phyloP scores from a whole-genome alignment of 2,797 vertebrate species.

The Momotus momota region DNA sequence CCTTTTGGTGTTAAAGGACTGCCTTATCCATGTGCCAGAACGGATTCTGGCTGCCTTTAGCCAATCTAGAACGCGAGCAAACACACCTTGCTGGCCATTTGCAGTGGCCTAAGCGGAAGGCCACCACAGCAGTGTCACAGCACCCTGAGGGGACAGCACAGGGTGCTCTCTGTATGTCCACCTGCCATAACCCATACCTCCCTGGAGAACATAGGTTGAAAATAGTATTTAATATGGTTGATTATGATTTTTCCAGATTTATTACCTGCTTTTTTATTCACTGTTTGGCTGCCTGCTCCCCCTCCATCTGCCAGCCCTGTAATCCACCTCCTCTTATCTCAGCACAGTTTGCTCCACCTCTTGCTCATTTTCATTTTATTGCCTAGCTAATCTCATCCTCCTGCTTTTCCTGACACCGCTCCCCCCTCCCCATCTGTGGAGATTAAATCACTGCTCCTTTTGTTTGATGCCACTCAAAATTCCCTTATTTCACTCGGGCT shows the following conservation, averaged over 20 bases:
- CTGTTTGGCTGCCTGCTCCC: slow-evolving; percentile 24
- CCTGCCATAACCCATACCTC: background rate
- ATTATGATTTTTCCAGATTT: slow-evolving; percentile 7
- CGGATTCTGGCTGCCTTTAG: background rate
- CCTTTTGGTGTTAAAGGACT: background rate
- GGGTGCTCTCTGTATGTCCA: background rate
- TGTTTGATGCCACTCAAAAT: slow-evolving; percentile 58
- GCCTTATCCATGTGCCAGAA: background rate
- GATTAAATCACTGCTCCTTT: slow-evolving; percentile 65
- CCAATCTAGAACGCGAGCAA: background rate
- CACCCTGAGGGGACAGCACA: background rate
- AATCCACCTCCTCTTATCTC: slow-evolving; percentile 65
- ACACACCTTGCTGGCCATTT: background rate
- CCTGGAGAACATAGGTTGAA: background rate
- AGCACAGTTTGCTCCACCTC: slow-evolving; percentile 45
- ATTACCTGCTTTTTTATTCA: slow-evolving; percentile 29
- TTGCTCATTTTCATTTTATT: slow-evolving; percentile 68
- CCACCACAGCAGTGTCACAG: background rate
- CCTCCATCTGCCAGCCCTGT: slow-evolving; percentile 45
- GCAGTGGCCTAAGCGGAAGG: background rate
- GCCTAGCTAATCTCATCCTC: slow-evolving; percentile 67
- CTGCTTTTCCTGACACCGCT: slow-evolving; percentile 56
- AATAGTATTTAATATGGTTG: background rate
- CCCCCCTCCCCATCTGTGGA: slow-evolving; percentile 51
- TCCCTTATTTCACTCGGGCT: slow-evolving; percentile 52